These are phyloP conservation scores for Coilia nasus DNA, from an alignment of 2,797 vertebrate species.

Conservation along the genomic window DNA sequence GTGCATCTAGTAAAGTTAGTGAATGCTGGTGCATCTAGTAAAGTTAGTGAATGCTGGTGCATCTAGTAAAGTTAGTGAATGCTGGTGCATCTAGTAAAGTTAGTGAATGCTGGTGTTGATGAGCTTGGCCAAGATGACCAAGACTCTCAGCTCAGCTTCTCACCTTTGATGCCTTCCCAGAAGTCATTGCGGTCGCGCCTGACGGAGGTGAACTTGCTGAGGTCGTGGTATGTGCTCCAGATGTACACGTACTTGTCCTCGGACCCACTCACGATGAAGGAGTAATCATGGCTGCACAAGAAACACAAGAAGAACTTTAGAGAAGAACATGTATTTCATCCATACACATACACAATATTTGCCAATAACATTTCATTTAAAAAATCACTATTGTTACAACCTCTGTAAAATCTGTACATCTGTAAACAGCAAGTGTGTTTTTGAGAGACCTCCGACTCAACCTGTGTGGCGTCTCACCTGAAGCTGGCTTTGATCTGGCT, in stretches of 20 bases:
- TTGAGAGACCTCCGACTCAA: background rate
- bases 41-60: too few species aligned
- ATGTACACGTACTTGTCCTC: constrained; percentile 98
- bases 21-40: too few species aligned
- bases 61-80: too few species aligned
- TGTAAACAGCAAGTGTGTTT: background rate
- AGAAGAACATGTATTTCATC: background rate
- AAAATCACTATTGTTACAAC: too few species aligned
- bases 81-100: too few species aligned
- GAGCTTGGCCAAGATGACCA: background rate
- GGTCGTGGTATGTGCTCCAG: constrained; percentile 98
- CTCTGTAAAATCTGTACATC: background rate
- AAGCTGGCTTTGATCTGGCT: constrained; percentile 99
- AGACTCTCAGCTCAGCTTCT: constrained; percentile 16
- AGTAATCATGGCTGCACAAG: constrained; percentile 90
- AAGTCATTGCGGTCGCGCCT: constrained; percentile 98
- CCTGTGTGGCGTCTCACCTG: constrained; percentile 77
- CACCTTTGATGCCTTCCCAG: constrained; percentile 99
- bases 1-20: too few species aligned
- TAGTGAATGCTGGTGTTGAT: background rate
- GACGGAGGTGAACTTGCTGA: constrained; percentile 98
- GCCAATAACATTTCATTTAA: background rate
- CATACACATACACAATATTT: background rate
- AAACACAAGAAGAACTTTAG: background rate
- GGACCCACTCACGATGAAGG: constrained; percentile 97